Evolutionary conservation across 2,888 invertebrate genomes (phyloP).

Genomic region (Limnephilus rhombicus): DNA sequence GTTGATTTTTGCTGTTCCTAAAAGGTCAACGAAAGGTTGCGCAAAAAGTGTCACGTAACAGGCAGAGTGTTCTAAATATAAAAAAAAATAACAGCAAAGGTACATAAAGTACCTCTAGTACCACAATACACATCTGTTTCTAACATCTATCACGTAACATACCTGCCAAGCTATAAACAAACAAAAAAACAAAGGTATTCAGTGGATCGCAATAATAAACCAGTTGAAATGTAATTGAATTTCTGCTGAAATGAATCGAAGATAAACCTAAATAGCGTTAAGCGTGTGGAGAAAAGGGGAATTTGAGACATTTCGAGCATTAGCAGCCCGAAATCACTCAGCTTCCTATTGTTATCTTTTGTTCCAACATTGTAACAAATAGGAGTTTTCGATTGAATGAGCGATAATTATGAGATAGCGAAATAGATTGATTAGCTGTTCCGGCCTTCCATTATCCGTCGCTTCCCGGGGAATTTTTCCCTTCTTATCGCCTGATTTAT

Average conservation of each 20-base stretch:
- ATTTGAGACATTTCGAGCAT: background rate
- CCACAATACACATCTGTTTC: too few relatives aligned
- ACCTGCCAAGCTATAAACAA: background rate
- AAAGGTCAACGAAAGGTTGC: background rate
- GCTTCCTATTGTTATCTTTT: background rate
- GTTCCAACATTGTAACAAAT: background rate
- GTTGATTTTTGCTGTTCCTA: background rate
- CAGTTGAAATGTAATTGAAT: conserved; percentile 3
- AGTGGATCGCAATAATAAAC: background rate
- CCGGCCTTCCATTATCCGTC: background rate
- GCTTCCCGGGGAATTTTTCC: background rate
- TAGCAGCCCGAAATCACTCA: background rate
- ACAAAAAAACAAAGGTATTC: background rate
- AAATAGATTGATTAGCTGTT: conserved; percentile 15
- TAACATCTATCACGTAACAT: background rate
- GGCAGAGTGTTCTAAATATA: background rate
- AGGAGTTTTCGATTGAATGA: conserved; percentile 2
- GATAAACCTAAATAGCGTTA: background rate
- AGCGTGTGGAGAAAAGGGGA: background rate
- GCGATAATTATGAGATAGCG: background rate
- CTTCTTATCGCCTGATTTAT: background rate
- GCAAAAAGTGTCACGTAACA: background rate
- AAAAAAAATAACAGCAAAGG: background rate
- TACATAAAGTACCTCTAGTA: too few relatives aligned
- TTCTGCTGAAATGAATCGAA: background rate